Conservation (phyloP, 2,888 invertebrate genomes). For the Myopa testacea region DNA sequence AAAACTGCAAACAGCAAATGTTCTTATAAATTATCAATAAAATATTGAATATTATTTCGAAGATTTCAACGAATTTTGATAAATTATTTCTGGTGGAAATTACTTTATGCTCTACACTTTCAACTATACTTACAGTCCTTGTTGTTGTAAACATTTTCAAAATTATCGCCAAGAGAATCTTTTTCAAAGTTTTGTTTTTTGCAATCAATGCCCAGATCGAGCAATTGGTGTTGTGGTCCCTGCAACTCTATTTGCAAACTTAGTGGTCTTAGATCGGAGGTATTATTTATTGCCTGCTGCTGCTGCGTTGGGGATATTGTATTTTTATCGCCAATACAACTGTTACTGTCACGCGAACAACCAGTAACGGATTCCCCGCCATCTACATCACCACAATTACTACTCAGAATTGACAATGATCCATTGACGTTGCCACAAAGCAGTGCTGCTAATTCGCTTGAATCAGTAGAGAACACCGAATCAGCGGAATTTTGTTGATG, state of each 20-base stretch:
- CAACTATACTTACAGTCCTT: slow-evolving; percentile 66
- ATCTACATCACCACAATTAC: slow-evolving; percentile 46
- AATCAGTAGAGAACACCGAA: slow-evolving; percentile 52
- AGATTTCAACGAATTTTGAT: slow-evolving; percentile 31
- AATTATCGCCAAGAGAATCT: slow-evolving; percentile 64
- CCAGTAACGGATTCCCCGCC: slow-evolving; percentile 42
- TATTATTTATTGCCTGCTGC: slow-evolving; percentile 41
- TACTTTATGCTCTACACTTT: not conserved
- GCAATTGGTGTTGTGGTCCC: slow-evolving; percentile 53
- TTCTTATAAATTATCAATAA: too few relatives aligned
- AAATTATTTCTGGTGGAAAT: not conserved
- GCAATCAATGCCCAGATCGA: slow-evolving; percentile 61
- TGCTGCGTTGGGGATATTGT: slow-evolving; percentile 51
- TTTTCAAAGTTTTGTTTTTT: slow-evolving; percentile 63
- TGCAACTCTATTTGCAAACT: slow-evolving; percentile 54
- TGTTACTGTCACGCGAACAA: slow-evolving; percentile 44
- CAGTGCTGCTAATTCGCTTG: slow-evolving; percentile 60
- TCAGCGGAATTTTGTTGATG: slow-evolving; percentile 45
- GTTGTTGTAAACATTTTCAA: slow-evolving; percentile 65
- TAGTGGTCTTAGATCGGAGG: slow-evolving; percentile 44
- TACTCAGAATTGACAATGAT: slow-evolving; percentile 55
- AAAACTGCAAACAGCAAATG: too few relatives aligned
- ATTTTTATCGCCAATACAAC: slow-evolving; percentile 44
- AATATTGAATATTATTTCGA: not conserved
- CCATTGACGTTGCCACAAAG: slow-evolving; percentile 58